Conservation (phyloP, 1,140 invertebrate genomes). For the Cyphomyrmex costatus region DNA sequence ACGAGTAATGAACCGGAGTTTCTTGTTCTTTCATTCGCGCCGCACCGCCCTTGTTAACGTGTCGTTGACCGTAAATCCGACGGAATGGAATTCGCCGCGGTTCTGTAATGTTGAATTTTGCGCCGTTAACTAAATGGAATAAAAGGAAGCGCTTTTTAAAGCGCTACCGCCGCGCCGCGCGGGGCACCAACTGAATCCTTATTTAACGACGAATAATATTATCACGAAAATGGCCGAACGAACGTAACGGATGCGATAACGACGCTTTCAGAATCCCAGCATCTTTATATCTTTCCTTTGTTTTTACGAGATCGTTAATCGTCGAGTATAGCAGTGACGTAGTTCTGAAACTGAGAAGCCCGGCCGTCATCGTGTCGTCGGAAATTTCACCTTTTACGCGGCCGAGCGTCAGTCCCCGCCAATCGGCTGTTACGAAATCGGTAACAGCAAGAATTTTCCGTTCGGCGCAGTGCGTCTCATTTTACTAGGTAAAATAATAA, state of each 20-base stretch:
- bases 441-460: conserved; percentile 13
- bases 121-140: not conserved
- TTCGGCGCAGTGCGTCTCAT: conserved; percentile 37
- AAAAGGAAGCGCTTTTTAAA: conserved; percentile 3
- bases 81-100: conserved; percentile 24
- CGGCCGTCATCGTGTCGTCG: too few species aligned
- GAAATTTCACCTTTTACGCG: not conserved
- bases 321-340: not conserved
- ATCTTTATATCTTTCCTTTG: not conserved
- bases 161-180: conserved; percentile 15
- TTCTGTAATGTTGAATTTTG: conserved; percentile 13
- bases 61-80: conserved; percentile 62
- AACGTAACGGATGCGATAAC: not conserved
- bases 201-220: conserved; percentile 42
- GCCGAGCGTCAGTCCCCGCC: not conserved
- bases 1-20: conserved; percentile 54
- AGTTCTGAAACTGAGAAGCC: not conserved
- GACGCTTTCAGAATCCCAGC: not conserved
- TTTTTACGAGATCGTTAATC: conserved; percentile 17
- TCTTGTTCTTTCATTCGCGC: conserved; percentile 36
- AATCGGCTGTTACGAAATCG: conserved; percentile 30
- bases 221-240: conserved; percentile 13
- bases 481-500: conserved; percentile 56
- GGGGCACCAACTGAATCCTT: not conserved
- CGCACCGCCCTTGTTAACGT: conserved; percentile 66